A percentile compares a stretch with the other conserved stretches of the same genome.
Conservation (phyloP, 1,140 invertebrate genomes). For the Lethrus apterus region DNA sequence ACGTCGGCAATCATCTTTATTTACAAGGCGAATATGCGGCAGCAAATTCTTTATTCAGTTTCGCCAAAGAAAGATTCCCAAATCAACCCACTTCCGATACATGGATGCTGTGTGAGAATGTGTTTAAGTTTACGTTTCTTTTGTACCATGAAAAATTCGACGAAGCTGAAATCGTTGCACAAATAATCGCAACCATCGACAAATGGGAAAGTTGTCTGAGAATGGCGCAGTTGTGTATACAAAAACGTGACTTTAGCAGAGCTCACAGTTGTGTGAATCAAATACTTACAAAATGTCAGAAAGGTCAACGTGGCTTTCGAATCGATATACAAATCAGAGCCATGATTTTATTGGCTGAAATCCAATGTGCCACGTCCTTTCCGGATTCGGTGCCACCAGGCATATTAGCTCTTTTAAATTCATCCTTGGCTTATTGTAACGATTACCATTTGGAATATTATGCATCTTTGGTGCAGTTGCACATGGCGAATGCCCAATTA, state of each 20-base stretch:
- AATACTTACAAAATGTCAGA: slow-evolving; percentile 39
- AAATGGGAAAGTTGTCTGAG: slow-evolving; percentile 59
- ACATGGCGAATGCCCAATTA: slow-evolving; percentile 68
- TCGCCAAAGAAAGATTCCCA: slow-evolving; percentile 54
- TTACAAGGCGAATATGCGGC: slow-evolving; percentile 55
- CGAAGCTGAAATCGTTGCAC: slow-evolving; percentile 65
- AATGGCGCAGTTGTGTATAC: slow-evolving; percentile 58
- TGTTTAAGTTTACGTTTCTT: slow-evolving; percentile 51
- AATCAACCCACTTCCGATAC: slow-evolving; percentile 51
- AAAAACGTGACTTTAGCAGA: slow-evolving; percentile 57
- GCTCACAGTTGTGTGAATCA: slow-evolving; percentile 52
- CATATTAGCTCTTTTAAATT: slow-evolving; percentile 56
- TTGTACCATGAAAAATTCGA: slow-evolving; percentile 65
- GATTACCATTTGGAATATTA: slow-evolving; percentile 69
- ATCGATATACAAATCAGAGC: slow-evolving; percentile 55
- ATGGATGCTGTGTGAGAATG: slow-evolving; percentile 64
- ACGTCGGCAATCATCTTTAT: slow-evolving; percentile 55
- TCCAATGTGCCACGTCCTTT: slow-evolving; percentile 46
- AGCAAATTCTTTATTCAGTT: slow-evolving; percentile 47
- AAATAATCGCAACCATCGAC: slow-evolving; percentile 64
- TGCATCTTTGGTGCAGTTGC: slow-evolving; percentile 64
- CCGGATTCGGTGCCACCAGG: slow-evolving; percentile 43
- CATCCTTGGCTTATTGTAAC: slow-evolving; percentile 61
- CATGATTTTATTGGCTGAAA: slow-evolving; percentile 65
- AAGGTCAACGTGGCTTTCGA: slow-evolving; percentile 34